These are phyloP conservation scores for Danio rerio DNA, from an alignment of 2,113 vertebrate genomes.

Conservation along the genomic window DNA sequence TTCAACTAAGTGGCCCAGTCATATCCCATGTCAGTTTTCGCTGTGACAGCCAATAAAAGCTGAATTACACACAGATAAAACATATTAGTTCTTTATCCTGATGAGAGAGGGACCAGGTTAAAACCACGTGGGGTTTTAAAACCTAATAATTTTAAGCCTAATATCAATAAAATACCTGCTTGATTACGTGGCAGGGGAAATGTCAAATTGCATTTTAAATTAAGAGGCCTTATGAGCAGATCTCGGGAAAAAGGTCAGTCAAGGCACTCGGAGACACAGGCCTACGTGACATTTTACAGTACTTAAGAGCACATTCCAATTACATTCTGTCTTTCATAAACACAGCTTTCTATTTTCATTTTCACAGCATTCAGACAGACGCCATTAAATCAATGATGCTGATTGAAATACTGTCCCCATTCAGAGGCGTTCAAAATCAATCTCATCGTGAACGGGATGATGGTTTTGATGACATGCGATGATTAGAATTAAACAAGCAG, in stretches of 20 bases:
- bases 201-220: slow-evolving; percentile 52
- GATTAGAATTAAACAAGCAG: neutral
- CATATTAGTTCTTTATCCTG: neutral
- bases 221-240: slow-evolving; percentile 47
- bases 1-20: neutral
- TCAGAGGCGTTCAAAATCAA: neutral
- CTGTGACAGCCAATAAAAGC: slow-evolving; percentile 5
- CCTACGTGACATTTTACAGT: slow-evolving; percentile 26
- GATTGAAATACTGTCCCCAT: slow-evolving; percentile 28
- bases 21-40: neutral
- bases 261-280: slow-evolving; percentile 8
- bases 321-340: slow-evolving; percentile 34
- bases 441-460: neutral
- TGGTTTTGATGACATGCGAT: neutral
- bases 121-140: slow-evolving; percentile 8
- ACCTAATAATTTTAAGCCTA: slow-evolving; percentile 38
- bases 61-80: slow-evolving; percentile 12
- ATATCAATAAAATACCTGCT: slow-evolving; percentile 44
- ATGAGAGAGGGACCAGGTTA: slow-evolving; percentile 8
- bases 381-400: neutral
- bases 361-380: slow-evolving; percentile 9
- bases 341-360: slow-evolving; percentile 36
- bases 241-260: slow-evolving; percentile 36
- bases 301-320: slow-evolving; percentile 24
- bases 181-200: slow-evolving; percentile 45